These are phyloP conservation scores for Alitta virens DNA, from an alignment of 2,888 invertebrate species.

Conservation along the genomic window DNA sequence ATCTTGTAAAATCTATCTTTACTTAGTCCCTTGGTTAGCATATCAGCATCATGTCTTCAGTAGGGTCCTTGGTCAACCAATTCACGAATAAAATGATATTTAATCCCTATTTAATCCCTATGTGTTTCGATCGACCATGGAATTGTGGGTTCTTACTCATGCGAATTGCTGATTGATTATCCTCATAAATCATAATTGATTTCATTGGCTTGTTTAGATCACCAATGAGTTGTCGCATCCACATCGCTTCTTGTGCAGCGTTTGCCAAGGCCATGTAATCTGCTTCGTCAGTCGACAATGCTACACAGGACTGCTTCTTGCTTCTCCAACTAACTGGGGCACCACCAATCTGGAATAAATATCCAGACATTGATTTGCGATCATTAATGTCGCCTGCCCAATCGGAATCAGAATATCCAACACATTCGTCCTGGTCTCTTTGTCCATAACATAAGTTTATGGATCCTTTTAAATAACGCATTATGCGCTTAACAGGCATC, in stretches of 20 bases:
- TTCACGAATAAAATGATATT: no score
- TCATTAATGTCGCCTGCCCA: constrained; percentile 37
- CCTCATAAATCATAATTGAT: constrained; percentile 12
- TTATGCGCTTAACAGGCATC: constrained; percentile 7
- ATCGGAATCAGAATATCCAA: constrained; percentile 40
- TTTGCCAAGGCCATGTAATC: constrained; percentile 42
- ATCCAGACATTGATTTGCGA: constrained; percentile 46
- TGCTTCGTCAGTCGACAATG: constrained; percentile 47
- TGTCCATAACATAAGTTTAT: constrained; percentile 2
- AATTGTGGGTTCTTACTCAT: constrained; percentile 23
- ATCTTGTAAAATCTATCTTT: no score
- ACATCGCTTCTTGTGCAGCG: constrained; percentile 27
- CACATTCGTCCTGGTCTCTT: neutral
- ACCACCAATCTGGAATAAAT: constrained; percentile 35
- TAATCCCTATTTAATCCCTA: no score
- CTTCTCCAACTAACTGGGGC: constrained; percentile 41
- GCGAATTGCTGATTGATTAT: constrained; percentile 31
- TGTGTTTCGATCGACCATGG: constrained; percentile 31
- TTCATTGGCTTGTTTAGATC: neutral
- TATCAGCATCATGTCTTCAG: no score
- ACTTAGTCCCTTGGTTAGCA: no score
- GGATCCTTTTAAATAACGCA: constrained; percentile 11
- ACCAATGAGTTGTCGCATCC: constrained; percentile 21
- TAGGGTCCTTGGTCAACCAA: no score
- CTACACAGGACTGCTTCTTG: constrained; percentile 41